These are phyloP conservation scores for Pogonomyrmex barbatus DNA, from an alignment of 1,140 invertebrate species.

Conservation along the genomic window DNA sequence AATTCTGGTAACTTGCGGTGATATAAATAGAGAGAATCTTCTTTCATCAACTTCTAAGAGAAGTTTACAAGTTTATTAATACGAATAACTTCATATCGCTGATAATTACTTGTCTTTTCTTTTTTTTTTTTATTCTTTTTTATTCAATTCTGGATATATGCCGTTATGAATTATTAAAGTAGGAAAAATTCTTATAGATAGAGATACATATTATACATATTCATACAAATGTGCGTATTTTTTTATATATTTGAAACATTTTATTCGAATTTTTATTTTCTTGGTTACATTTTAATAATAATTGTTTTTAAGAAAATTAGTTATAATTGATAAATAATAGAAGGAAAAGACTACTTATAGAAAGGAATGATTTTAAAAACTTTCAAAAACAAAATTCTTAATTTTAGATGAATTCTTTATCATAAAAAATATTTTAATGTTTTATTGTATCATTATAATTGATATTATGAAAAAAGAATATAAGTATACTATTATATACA, in stretches of 20 bases:
- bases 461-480: not conserved
- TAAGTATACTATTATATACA: not conserved
- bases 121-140: not conserved
- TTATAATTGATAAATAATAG: not conserved
- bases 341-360: too few relatives aligned
- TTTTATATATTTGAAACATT: not conserved
- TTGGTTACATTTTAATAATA: not conserved
- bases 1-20: not conserved
- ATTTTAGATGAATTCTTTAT: not conserved
- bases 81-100: conserved; percentile 8
- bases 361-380: too few relatives aligned
- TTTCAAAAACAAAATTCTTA: not conserved
- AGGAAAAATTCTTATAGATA: not conserved
- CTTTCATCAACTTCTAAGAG: not conserved
- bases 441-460: not conserved
- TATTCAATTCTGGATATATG: not conserved
- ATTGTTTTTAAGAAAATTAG: not conserved
- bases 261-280: not conserved
- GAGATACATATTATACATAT: not conserved
- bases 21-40: not conserved
- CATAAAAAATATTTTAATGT: not conserved
- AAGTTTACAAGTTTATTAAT: conserved; percentile 12
- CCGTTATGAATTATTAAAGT: conserved; percentile 17
- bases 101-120: not conserved
- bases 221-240: not conserved